Evolutionary conservation across 2,797 vertebrate genomes (phyloP), one percentile per base, ranked within the genome.

Genomic region (Geotria australis): DNA sequence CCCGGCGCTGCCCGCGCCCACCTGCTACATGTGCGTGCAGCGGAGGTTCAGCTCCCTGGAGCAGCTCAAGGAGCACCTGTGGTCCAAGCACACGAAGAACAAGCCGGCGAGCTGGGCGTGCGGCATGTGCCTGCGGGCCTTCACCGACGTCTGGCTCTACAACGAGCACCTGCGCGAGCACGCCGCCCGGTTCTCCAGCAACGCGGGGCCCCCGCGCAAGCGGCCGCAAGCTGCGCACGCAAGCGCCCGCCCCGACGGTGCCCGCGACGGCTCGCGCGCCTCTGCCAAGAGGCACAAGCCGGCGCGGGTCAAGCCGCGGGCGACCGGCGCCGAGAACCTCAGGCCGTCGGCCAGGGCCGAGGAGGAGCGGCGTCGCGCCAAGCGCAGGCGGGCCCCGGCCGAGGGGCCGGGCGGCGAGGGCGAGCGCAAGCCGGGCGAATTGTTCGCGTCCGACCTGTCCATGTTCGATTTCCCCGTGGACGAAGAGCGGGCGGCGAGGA

Each of bases 401-500:
- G 88, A 95, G 45, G 95, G 89, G 86, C 86, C 93, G 88, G 94
- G 93, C 69, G 96, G 99, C 0, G 85, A 96, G 63, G 89, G 96
- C 63, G 70, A 96, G 13, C 72, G 85, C 45, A 86, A 94, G 45
- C 91, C 99, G 1, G 86, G 89, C 58, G 80, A 79, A 1, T 82
- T 85, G 67, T 98, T 96, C 1, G 88, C 86, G 9, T 75, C 83
- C 56, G 51, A 55, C 51, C 55, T 55, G n/a, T n/a, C 51, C n/a
- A 55, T 55, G 15, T 55, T 38, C 38, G 51, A 55, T 24, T 55
- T 55, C 51, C 51, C 51, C 7, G 15, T 55, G n/a, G 51, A 55
- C 55, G 51, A 55, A 8, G 51, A 55, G 51, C n/a, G 55, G 51
- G 38, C 24, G 24, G 24, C 24, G 38, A 38, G 24, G 46, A 82